These are phyloP conservation scores for Blomia tropicalis DNA, from an alignment of 2,888 invertebrate species.

Conservation along the genomic window DNA sequence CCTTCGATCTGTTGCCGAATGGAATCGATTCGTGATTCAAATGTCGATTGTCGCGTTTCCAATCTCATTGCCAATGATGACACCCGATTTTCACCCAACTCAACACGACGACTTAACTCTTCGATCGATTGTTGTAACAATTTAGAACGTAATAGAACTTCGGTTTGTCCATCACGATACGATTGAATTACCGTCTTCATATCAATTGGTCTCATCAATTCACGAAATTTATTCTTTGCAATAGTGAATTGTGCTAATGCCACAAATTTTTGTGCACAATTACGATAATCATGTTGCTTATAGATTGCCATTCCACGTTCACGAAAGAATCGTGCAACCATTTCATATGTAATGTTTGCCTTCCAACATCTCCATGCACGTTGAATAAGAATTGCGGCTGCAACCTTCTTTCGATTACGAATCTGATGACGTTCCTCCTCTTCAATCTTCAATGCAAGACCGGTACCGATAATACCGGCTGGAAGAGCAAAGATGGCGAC, in stretches of 20 bases:
- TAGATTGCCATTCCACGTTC: slow-evolving; percentile 19
- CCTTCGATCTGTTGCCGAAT: neutral
- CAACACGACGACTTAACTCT: slow-evolving; percentile 8
- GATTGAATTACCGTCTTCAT: slow-evolving; percentile 19
- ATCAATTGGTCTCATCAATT: slow-evolving; percentile 17
- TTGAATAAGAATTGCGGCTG: slow-evolving; percentile 19
- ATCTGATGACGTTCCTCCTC: slow-evolving; percentile 9
- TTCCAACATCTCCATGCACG: slow-evolving; percentile 19
- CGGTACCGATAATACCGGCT: slow-evolving; percentile 23
- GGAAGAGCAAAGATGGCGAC: slow-evolving; percentile 22
- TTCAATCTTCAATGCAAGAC: slow-evolving; percentile 22
- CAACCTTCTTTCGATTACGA: slow-evolving; percentile 11
- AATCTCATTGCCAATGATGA: neutral
- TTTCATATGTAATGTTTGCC: slow-evolving; percentile 15
- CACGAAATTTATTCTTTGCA: slow-evolving; percentile 11
- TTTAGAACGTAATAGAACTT: slow-evolving; percentile 15
- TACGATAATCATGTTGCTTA: slow-evolving; percentile 19
- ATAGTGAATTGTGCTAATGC: slow-evolving; percentile 17
- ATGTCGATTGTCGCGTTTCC: slow-evolving; percentile 5
- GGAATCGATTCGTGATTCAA: slow-evolving; percentile 1
- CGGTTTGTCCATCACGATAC: slow-evolving; percentile 21
- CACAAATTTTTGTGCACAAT: slow-evolving; percentile 17
- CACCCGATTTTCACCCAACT: slow-evolving; percentile 15
- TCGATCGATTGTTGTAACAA: slow-evolving; percentile 16
- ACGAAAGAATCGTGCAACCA: slow-evolving; percentile 14